Evolutionary conservation across 1,140 invertebrate genomes (phyloP), one percentile per base, ranked within the genome.

Genomic region (Andrena cerasifolii): DNA sequence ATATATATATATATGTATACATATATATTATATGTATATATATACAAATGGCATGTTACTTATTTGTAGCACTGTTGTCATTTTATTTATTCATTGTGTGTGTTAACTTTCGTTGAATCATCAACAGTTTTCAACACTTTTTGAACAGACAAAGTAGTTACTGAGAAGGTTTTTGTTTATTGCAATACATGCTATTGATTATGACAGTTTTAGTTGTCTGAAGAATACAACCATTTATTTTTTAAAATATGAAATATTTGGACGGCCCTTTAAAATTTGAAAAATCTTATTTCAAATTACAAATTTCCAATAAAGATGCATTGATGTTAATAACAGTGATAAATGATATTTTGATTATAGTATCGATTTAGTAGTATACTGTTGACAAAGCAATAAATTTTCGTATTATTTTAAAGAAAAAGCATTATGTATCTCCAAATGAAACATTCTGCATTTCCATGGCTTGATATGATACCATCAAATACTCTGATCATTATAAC

Each of bases 91-190:
- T 40, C 16, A 18, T 71, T 68, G 16, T 80, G 43, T 62, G 26
- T 21, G 8, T 62, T 75, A 61, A 59, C 33, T 49, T 59, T 40
- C 24, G 3, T 51, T 43, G 45, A 56, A 68, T 51, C 31, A 75
- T 49, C 24, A 75, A 79, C 28, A 65, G 31, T 71, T 84, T 75
- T 84, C 71, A 83, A 67, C 59, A 87, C 51, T 70, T 75, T 77
- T 81, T 61, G 24, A 72, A 51, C 12, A 21, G 16, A n/a, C n/a
- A 18, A 31, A 71, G 10, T 51, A 18, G 21, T n/a, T 43, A 14
- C 10, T 45, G 16, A 56, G 56, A 28, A 40, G 12, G 18, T 56
- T 26, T 54, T 7, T 14, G 1, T 56, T 70, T 67, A 80, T 33
- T 21, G 7, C 24, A 40, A 58, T 14, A n/a, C 3, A 14, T 45